phyloP scores from a whole-genome alignment of 2,888 invertebrate genomes.

The Tenthredo amoena region DNA sequence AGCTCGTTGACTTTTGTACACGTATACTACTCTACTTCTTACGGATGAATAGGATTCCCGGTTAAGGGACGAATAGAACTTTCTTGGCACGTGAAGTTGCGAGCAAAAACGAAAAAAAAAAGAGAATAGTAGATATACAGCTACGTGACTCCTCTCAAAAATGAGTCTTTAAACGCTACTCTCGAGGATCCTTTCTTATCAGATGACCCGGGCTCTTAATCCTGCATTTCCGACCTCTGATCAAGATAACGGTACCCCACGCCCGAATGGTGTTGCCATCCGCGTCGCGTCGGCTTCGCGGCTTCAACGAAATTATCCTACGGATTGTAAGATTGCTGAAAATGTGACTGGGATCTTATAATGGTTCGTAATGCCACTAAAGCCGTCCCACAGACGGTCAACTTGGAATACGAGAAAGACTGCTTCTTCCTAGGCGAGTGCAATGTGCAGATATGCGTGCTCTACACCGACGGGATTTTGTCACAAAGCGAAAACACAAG shows the following conservation, averaged over 20 bases:
- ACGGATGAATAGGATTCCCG: not conserved
- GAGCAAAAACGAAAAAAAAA: not conserved
- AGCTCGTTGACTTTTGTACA: constrained; percentile 33
- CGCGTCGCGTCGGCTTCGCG: not conserved
- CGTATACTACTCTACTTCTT: not conserved
- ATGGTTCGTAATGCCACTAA: not conserved
- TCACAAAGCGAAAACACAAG: not conserved
- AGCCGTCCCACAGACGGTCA: not conserved
- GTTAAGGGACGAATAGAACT: not conserved
- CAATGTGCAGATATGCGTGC: not conserved
- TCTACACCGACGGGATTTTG: not conserved
- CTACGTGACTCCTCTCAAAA: not conserved
- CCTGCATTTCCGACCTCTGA: constrained; percentile 24
- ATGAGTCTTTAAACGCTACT: constrained; percentile 11
- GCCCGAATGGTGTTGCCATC: not conserved
- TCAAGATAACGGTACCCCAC: constrained; percentile 38
- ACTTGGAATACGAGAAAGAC: not conserved
- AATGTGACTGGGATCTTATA: not conserved
- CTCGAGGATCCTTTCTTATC: constrained; percentile 27
- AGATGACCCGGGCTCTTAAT: constrained; percentile 45
- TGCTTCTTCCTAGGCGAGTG: not conserved
- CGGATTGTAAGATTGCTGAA: constrained; percentile 32
- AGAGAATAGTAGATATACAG: not conserved
- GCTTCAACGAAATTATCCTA: constrained; percentile 37
- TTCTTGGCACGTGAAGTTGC: not conserved